Evolutionary conservation across 2,797 vertebrate species (phyloP).

Genomic region (Danio kyathit): DNA sequence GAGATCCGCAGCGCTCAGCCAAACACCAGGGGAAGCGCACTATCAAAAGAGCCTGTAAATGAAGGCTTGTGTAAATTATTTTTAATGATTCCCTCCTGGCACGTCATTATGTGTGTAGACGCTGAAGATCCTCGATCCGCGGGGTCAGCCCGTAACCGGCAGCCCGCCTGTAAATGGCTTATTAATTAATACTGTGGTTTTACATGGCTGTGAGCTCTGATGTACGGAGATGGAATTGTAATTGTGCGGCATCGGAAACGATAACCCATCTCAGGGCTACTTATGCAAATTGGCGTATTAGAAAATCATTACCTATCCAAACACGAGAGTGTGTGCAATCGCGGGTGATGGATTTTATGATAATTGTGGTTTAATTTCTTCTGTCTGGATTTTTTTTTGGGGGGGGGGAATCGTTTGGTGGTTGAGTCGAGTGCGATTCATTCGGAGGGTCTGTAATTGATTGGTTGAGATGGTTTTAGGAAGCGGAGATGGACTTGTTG

Average conservation of each 20-base stretch:
- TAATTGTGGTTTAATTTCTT: slow-evolving; percentile 98
- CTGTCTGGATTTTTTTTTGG: slow-evolving; percentile 82
- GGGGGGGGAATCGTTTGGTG: slow-evolving; percentile 86
- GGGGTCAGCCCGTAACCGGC: slow-evolving; percentile 98
- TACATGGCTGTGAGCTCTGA: slow-evolving; percentile 99
- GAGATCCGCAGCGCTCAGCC: slow-evolving; percentile 90
- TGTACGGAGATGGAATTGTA: slow-evolving; percentile 97
- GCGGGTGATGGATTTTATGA: slow-evolving; percentile 99
- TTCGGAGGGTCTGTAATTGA: slow-evolving; percentile 83
- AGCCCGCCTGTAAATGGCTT: slow-evolving; percentile 99
- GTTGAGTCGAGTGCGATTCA: slow-evolving; percentile 91
- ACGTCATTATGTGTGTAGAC: slow-evolving; percentile 99
- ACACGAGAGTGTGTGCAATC: slow-evolving; percentile 98
- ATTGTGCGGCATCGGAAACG: slow-evolving; percentile 97
- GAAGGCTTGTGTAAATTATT: slow-evolving; percentile 99
- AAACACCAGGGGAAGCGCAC: slow-evolving; percentile 93
- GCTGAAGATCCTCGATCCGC: slow-evolving; percentile 88
- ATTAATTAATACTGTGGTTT: slow-evolving; percentile 99
- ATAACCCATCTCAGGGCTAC: slow-evolving; percentile 98
- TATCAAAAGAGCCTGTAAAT: slow-evolving; percentile 99
- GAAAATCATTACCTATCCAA: slow-evolving; percentile 99
- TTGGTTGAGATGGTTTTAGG: slow-evolving; percentile 69
- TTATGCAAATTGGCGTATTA: slow-evolving; percentile 99
- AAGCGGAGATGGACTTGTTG: slow-evolving; percentile 66
- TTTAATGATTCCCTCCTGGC: slow-evolving; percentile 99